These are phyloP conservation scores for Barypeithes pellucidus DNA, from an alignment of 2,888 invertebrate genomes.

Conservation along the genomic window DNA sequence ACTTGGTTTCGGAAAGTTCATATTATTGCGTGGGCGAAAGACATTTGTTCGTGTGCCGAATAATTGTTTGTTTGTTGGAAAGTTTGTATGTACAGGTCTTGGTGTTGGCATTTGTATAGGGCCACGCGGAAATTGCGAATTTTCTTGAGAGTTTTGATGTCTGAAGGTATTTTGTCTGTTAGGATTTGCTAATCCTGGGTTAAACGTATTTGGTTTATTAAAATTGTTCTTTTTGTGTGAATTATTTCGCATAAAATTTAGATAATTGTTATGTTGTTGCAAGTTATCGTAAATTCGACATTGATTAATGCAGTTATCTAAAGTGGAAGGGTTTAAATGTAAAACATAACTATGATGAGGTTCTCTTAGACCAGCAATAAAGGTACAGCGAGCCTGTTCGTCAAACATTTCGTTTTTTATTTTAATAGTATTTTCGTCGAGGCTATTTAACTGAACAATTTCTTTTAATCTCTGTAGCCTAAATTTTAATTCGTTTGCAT, in stretches of 20 bases:
- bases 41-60: slow-evolving; percentile 11
- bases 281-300: slow-evolving; percentile 1
- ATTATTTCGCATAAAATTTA: slow-evolving; percentile 10
- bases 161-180: not conserved
- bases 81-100: slow-evolving; percentile 10
- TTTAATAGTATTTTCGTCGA: not conserved
- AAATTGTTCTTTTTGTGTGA: slow-evolving; percentile 2
- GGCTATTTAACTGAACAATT: slow-evolving; percentile 1
- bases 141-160: not conserved
- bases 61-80: slow-evolving; percentile 6
- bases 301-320: slow-evolving; percentile 4
- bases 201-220: slow-evolving; percentile 3
- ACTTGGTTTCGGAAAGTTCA: not conserved
- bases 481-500: slow-evolving; percentile 6
- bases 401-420: slow-evolving; percentile 1
- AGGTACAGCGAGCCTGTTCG: slow-evolving; percentile 9
- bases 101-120: not conserved
- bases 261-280: slow-evolving; percentile 1
- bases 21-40: slow-evolving; percentile 4
- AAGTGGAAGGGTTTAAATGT: slow-evolving; percentile 6
- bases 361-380: slow-evolving; percentile 17
- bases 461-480: slow-evolving; percentile 20
- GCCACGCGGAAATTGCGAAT: not conserved
- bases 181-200: not conserved
- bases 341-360: not conserved